A percentile compares a stretch with the other conserved stretches of the same genome.
Evolutionary conservation across 2,797 vertebrate species (phyloP).

Genomic region (Crenuchus spilurus): DNA sequence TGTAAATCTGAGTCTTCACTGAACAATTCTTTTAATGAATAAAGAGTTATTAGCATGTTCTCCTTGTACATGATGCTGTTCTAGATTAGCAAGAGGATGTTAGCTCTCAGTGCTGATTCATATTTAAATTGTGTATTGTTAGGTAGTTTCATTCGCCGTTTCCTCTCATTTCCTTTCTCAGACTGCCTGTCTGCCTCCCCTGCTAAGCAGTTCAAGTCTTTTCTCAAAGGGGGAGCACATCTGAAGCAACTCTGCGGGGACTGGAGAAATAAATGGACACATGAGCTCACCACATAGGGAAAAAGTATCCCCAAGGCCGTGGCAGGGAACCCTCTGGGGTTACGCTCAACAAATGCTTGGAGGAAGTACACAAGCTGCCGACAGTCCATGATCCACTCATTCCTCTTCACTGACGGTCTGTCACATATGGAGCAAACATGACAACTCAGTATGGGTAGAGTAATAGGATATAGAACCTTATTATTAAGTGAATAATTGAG

Average conservation of each 20-base stretch:
- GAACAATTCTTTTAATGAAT: no score
- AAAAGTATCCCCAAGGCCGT: slow-evolving; percentile 20
- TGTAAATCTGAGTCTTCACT: no score
- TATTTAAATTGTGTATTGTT: no score
- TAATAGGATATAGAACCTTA: background rate
- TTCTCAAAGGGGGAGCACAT: slow-evolving; percentile 10
- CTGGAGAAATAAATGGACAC: slow-evolving; percentile 34
- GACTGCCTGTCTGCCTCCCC: background rate
- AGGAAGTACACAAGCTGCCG: slow-evolving; percentile 1
- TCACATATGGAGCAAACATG: background rate
- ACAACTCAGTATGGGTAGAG: background rate
- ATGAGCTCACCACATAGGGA: slow-evolving; percentile 21
- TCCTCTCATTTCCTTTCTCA: background rate
- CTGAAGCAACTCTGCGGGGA: slow-evolving; percentile 35
- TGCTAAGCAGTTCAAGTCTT: background rate
- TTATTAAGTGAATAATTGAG: background rate
- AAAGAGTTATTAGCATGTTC: no score
- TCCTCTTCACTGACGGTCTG: slow-evolving; percentile 4
- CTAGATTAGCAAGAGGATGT: no score
- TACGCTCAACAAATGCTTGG: background rate
- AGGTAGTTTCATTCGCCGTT: background rate
- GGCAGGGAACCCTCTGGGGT: slow-evolving; percentile 19
- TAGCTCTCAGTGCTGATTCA: no score
- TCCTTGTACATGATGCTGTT: no score
- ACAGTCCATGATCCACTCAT: background rate